Evolutionary conservation across 2,113 vertebrate genomes (phyloP).

Genomic region (Danionella cerebrum): DNA sequence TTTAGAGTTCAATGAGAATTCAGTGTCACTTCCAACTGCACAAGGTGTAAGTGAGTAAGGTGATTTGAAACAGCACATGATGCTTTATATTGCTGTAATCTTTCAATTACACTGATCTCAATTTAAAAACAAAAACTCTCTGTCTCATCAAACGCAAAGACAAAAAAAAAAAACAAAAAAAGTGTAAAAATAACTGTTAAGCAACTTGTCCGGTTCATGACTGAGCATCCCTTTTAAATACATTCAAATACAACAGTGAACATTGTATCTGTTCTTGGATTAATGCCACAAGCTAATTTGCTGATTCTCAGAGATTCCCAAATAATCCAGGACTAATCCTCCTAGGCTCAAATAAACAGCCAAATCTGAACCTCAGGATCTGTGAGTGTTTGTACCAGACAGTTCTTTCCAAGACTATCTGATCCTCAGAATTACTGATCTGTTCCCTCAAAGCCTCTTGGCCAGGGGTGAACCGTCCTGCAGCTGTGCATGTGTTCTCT

Average conservation of each 20-base stretch:
- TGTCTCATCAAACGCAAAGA: too few relatives aligned
- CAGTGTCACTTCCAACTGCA: neutral
- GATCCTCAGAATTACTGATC: neutral
- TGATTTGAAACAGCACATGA: neutral
- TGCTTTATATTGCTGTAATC: too few relatives aligned
- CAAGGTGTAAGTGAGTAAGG: neutral
- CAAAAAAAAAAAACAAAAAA: too few relatives aligned
- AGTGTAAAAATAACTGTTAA: too few relatives aligned
- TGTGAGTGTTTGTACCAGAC: slow-evolving; percentile 42
- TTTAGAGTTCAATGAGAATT: neutral
- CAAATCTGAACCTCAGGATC: slow-evolving; percentile 60
- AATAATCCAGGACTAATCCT: slow-evolving; percentile 70
- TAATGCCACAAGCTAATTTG: slow-evolving; percentile 68
- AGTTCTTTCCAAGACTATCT: slow-evolving; percentile 5
- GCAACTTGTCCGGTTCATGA: too few relatives aligned
- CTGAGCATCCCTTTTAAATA: neutral
- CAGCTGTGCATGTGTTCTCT: too few relatives aligned
- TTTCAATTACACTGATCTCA: neutral
- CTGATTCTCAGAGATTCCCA: slow-evolving; percentile 57
- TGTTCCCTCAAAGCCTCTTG: neutral
- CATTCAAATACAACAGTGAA: slow-evolving; percentile 33
- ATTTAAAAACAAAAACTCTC: neutral
- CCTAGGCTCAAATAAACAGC: slow-evolving; percentile 59
- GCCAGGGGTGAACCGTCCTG: too few relatives aligned
- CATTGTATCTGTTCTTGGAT: slow-evolving; percentile 49